Evolutionary conservation across 2,113 vertebrate species (phyloP), one percentile per base, ranked within the genome.

Genomic region (Oreochromis niloticus): DNA sequence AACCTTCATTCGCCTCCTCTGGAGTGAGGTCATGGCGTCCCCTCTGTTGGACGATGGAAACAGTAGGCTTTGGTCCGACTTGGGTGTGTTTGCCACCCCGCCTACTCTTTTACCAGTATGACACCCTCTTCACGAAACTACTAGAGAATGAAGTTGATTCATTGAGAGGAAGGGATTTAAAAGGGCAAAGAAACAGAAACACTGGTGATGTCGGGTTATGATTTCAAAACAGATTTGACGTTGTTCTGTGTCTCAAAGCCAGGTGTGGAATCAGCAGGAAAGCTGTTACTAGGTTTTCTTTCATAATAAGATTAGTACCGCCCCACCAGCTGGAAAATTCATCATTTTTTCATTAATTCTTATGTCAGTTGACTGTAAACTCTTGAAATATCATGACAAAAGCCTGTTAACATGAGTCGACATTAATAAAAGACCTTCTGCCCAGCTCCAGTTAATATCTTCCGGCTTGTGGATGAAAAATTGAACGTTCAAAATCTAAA

Each of bases 11-110:
- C 92, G 88, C 93, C 92, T 89, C 83, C 80, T 89, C 82, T 34
- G 87, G 71, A 90, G 85, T 96, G 95, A 96, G 90, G 92, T 95
- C 95, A 96, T 95, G 90, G 90, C 83, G 8, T 86, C 89, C 63
- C n/a, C 90, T 93, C 79, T 63, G 83, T 79, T 86, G 88, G 82
- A 90, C 2, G 30, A 68, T 93, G 87, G 91, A 93, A 93, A 92
- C 91, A 90, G 89, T 88, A 87, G 78, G 87, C 91, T 91, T 89
- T 87, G 90, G 90, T 94, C 83, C 66, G 56, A 86, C 57, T 48
- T 85, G 93, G 86, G 87, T 84, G 94, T 93, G 92, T 93, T 93
- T 89, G 87, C 87, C 68, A 52, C 90, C 94, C 88, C 89, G 89
- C 93, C 90, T 90, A 91, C 91, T 94, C 84, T 91, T 93, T 90